Evolutionary conservation across 2,113 vertebrate genomes (phyloP).

Genomic region (Rhinolophus sinicus): DNA sequence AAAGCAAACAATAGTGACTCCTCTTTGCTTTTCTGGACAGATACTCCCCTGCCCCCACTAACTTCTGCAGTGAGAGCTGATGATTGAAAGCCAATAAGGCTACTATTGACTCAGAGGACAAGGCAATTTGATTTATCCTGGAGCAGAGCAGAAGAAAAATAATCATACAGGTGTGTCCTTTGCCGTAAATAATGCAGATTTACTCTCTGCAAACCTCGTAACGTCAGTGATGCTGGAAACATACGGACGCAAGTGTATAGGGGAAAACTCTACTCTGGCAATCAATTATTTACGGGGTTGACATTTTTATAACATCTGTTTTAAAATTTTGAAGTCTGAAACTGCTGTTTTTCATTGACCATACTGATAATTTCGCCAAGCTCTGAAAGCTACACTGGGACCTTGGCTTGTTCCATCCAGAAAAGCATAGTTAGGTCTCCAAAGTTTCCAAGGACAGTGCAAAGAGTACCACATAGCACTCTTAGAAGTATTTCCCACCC

Average conservation of each 20-base stretch:
- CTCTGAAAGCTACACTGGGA: not conserved
- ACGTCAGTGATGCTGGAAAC: slow-evolving; percentile 31
- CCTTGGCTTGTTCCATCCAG: not conserved
- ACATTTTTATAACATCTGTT: slow-evolving; percentile 69
- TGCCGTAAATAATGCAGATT: slow-evolving; percentile 49
- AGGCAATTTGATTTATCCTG: slow-evolving; percentile 70
- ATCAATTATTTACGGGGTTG: slow-evolving; percentile 56
- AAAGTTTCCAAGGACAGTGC: not conserved
- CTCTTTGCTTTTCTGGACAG: slow-evolving; percentile 33
- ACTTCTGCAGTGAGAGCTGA: slow-evolving; percentile 33
- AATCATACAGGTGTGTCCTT: slow-evolving; percentile 65
- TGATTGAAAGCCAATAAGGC: slow-evolving; percentile 75
- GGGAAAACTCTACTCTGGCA: slow-evolving; percentile 49
- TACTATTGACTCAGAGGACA: slow-evolving; percentile 61
- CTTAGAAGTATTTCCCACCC: not conserved
- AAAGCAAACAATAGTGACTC: not conserved
- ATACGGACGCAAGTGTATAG: slow-evolving; percentile 49
- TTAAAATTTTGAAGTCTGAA: slow-evolving; percentile 68
- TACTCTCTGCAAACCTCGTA: slow-evolving; percentile 69
- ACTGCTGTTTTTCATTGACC: slow-evolving; percentile 10
- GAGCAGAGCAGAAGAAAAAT: slow-evolving; percentile 55
- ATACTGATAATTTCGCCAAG: not conserved
- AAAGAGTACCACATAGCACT: not conserved
- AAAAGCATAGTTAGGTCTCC: not conserved
- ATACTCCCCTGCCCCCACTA: not conserved